Evolutionary conservation across 2,888 invertebrate genomes (phyloP).

Genomic region (Prenolepis imparis): DNA sequence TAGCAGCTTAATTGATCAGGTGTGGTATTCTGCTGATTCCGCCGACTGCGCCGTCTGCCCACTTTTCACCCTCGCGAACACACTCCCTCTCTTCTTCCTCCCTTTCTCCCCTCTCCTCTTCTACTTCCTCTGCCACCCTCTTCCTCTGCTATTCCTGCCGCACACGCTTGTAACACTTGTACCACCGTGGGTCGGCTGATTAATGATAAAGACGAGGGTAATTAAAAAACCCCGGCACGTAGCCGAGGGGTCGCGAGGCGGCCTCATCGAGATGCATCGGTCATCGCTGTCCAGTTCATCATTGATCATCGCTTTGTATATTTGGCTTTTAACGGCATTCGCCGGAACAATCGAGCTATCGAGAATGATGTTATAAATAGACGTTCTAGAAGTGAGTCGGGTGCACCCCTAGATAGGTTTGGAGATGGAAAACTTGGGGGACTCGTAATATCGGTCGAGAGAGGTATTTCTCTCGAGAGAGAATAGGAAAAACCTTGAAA

Average conservation of each 20-base stretch:
- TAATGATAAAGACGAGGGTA: constrained; percentile 68
- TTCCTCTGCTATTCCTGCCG: background rate
- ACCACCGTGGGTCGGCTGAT: constrained; percentile 68
- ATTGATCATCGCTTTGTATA: background rate
- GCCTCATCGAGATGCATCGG: background rate
- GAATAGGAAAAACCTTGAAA: background rate
- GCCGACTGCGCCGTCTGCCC: constrained; percentile 59
- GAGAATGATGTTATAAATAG: constrained; percentile 35
- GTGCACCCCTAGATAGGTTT: background rate
- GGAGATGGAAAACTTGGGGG: background rate
- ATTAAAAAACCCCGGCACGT: constrained; percentile 57
- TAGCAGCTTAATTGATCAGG: constrained; percentile 79
- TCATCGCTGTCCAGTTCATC: background rate
- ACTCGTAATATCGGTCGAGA: background rate
- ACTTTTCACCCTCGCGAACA: constrained; percentile 25
- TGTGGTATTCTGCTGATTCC: constrained; percentile 71
- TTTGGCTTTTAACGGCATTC: constrained; percentile 2
- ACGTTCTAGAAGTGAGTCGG: constrained; percentile 17
- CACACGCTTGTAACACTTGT: constrained; percentile 35
- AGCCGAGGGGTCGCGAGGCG: too few species aligned
- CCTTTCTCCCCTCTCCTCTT: constrained; percentile 19
- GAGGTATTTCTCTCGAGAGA: background rate
- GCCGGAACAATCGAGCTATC: constrained; percentile 12
- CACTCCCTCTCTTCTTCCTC: constrained; percentile 1
- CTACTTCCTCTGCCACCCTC: background rate